phyloP scores from a whole-genome alignment of 1,140 invertebrate species.

The Sinella curviseta region DNA sequence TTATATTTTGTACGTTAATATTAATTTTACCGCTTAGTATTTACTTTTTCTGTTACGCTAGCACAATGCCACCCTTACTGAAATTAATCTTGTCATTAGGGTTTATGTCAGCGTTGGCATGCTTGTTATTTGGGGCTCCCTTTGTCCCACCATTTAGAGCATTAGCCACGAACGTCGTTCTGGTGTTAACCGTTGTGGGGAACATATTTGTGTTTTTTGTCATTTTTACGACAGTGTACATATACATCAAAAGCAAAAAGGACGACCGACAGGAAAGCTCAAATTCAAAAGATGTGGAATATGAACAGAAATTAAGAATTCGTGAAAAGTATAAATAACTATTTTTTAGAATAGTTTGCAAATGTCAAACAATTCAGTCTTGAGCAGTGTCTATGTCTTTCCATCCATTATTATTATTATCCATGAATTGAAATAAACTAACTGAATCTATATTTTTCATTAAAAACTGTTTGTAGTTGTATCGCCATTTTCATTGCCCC shows the following conservation, averaged over 20 bases:
- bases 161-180: constrained; percentile 30
- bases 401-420: no score
- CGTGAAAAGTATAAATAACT: no score
- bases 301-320: neutral
- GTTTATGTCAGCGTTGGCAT: constrained; percentile 16
- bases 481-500: no score
- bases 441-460: no score
- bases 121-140: constrained; percentile 45
- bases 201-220: constrained; percentile 45
- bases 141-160: constrained; percentile 43
- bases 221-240: constrained; percentile 22
- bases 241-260: constrained; percentile 3
- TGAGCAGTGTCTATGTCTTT: no score
- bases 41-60: no score
- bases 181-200: constrained; percentile 35
- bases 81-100: constrained; percentile 32
- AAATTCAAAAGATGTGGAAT: constrained; percentile 11
- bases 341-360: no score
- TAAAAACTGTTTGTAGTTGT: no score
- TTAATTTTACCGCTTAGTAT: neutral
- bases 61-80: neutral
- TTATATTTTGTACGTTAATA: no score
- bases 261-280: neutral
- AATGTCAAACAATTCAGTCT: no score
- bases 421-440: no score